Percentiles rank a stretch among this genome's conserved stretches.
Conservation (phyloP, 1,140 invertebrate genomes). For the Helicoverpa zea region DNA sequence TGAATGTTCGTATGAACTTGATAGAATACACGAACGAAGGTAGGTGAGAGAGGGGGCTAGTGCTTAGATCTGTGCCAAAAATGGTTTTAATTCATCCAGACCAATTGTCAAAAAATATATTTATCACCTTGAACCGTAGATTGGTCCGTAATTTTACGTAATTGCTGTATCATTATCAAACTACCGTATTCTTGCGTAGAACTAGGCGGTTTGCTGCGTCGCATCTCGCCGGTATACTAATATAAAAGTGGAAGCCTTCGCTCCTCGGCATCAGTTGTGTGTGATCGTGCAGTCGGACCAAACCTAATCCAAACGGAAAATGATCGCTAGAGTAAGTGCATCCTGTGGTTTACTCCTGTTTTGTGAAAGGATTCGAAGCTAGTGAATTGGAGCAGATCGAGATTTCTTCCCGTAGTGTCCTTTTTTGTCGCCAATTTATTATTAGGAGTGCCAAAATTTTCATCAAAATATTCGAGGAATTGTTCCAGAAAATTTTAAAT, state of each 20-base stretch:
- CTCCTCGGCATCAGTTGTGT: slow-evolving; percentile 82
- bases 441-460: neutral
- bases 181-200: slow-evolving; percentile 82
- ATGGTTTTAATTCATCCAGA: slow-evolving; percentile 21
- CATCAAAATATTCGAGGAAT: neutral
- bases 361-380: slow-evolving; percentile 71
- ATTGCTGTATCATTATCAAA: slow-evolving; percentile 84
- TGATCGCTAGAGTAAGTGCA: slow-evolving; percentile 85
- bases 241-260: slow-evolving; percentile 80
- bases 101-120: slow-evolving; percentile 64
- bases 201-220: slow-evolving; percentile 62
- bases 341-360: slow-evolving; percentile 68
- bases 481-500: neutral
- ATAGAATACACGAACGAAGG: neutral
- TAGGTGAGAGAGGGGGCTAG: neutral
- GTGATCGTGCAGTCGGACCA: slow-evolving; percentile 81
- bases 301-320: slow-evolving; percentile 83
- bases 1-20: neutral
- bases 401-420: neutral
- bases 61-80: neutral
- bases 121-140: slow-evolving; percentile 81
- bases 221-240: slow-evolving; percentile 80
- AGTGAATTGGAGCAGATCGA: slow-evolving; percentile 3
- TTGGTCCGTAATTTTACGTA: slow-evolving; percentile 81
- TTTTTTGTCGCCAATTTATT: neutral